Base-by-base conservation (phyloP, 1,140 invertebrate genomes). In the Bilobella aurantiaca region DNA sequence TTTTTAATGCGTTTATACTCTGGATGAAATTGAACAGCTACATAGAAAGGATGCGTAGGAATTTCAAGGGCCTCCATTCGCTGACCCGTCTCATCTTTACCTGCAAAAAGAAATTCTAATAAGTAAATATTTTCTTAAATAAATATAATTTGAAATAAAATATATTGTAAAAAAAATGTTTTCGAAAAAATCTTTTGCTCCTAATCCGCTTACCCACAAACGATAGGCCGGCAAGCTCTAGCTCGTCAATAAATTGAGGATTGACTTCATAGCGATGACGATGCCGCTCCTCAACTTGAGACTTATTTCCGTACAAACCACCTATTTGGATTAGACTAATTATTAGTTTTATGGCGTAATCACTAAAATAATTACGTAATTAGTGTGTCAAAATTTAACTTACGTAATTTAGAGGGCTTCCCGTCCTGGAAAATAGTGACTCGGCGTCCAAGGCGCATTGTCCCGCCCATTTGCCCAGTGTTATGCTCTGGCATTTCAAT, bases 401-500 rank as follows among this genome's bases (percentile, higher is more conserved):
- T 78, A 91, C 89, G 83, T 47, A 91, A 79, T 64, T 87, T 78
- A 69, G 84, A 86, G 57, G 84, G 83, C 57, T 75, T 73, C 23
- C 75, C 73, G 14, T 66, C 58, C 18, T 79, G 80, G 73, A 99
- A 94, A 37, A 87, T 78, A 1, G 96, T 99, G 49, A 83, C 85
- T 70, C 94, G 84, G 75, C 89, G 91, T 14, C 97, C 97, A 12
- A 99, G 80, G 65, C 97, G 82, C 97, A 99, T 99, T 0, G 97
- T 99, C 27, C 95, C 97, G 3, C 97, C 97, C 82, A 97, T 87
- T 68, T 89, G 82, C 1, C 91, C 93, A 3, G 84, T 83, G 78
- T 94, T 91, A 77, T 98, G 93, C 81, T 99, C 97, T 0, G 95
- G 94, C 97, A 99, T 99, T 71, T 99, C 95, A 65, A 99, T 94